A percentile compares a stretch with the other conserved stretches of the same genome.
These are phyloP conservation scores for Phalera bucephala DNA, from an alignment of 2,888 invertebrate species.

Conservation along the genomic window DNA sequence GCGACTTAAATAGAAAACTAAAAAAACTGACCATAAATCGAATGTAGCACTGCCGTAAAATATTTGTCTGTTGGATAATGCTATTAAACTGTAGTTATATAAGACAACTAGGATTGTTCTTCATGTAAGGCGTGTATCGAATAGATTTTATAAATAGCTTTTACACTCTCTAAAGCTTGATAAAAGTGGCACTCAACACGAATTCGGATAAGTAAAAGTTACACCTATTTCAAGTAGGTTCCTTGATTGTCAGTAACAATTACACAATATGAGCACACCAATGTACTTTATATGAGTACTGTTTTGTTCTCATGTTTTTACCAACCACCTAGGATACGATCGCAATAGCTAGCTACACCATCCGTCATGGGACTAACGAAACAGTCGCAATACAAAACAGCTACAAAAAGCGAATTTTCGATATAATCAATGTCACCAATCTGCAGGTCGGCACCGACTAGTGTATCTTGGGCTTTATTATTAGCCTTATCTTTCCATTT, in stretches of 20 bases:
- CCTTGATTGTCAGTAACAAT: no score
- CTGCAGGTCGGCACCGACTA: constrained; percentile 17
- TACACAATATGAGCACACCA: no score
- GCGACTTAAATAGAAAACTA: constrained; percentile 37
- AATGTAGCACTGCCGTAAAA: constrained; percentile 15
- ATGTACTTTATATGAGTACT: no score
- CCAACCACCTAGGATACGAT: no score
- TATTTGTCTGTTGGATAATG: neutral
- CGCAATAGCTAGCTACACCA: neutral
- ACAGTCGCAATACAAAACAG: constrained; percentile 8
- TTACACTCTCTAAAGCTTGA: no score
- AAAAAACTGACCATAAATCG: constrained; percentile 27
- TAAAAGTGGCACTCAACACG: no score
- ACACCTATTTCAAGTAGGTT: no score
- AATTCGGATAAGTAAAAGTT: no score
- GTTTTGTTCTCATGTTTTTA: no score
- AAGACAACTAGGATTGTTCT: neutral
- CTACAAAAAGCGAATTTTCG: no score
- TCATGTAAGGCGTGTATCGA: no score
- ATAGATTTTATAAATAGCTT: no score
- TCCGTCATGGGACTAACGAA: neutral
- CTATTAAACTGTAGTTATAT: neutral
- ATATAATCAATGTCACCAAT: constrained; percentile 4
- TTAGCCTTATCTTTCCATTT: constrained; percentile 17
- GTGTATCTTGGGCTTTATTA: constrained; percentile 9